phyloP scores from a whole-genome alignment of 2,113 vertebrate genomes.

The Pachycephala philippinensis region DNA sequence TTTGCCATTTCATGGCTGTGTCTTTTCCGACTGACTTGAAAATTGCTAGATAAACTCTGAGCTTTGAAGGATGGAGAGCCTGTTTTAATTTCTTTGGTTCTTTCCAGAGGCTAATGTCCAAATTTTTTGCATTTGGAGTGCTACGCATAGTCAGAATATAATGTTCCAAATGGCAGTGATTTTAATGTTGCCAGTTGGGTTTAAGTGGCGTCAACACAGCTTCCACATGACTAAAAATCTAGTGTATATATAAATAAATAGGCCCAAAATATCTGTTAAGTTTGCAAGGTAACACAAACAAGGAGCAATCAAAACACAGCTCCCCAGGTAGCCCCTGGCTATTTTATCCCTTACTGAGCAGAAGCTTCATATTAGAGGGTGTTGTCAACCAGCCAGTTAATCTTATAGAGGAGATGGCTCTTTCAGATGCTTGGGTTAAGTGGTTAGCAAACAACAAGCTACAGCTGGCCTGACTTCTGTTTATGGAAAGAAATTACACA shows the following conservation, averaged over 20 bases:
- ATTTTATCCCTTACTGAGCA: neutral
- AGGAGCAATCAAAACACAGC: neutral
- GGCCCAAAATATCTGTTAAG: neutral
- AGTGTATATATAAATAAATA: neutral
- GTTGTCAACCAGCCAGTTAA: neutral
- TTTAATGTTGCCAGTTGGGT: neutral
- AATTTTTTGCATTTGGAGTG: neutral
- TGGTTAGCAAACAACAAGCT: neutral
- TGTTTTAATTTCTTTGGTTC: neutral
- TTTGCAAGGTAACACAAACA: neutral
- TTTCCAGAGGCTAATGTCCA: neutral
- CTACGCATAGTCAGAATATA: neutral
- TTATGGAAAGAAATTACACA: neutral
- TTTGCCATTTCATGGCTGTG: slow-evolving; percentile 1
- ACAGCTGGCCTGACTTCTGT: neutral
- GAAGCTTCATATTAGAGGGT: neutral
- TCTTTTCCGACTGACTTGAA: slow-evolving; percentile 11
- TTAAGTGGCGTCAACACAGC: neutral
- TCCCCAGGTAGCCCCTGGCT: neutral
- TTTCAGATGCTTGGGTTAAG: neutral
- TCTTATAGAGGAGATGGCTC: neutral
- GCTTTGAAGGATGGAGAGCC: neutral
- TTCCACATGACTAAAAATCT: neutral
- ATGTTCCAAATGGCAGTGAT: neutral
- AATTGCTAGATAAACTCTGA: neutral